Evolutionary conservation across 30 jellyfish, hydroid and myxozoan genomes (phyloP).

Genomic region (Aurelia coerulea): DNA sequence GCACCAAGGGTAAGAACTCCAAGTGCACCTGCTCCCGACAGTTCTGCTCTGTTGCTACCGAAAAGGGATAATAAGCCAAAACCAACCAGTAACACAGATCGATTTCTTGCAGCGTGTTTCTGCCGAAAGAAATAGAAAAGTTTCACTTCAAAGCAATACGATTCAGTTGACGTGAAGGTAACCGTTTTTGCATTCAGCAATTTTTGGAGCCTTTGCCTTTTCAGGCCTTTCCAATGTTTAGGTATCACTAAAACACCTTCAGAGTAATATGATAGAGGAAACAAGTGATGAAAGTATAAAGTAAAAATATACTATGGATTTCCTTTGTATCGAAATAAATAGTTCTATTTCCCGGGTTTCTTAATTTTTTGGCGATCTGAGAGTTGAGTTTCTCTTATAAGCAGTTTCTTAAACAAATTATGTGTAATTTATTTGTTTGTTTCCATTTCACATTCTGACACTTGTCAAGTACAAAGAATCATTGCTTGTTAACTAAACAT

Average conservation of each 20-base stretch:
- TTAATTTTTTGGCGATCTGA: too few species aligned
- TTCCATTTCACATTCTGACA: not conserved
- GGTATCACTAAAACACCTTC: too few species aligned
- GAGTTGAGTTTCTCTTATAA: too few species aligned
- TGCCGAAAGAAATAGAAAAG: not conserved
- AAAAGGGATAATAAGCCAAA: conserved; percentile 86
- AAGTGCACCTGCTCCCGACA: conserved; percentile 99
- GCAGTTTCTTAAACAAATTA: too few species aligned
- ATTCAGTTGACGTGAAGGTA: not conserved
- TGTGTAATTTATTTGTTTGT: not conserved
- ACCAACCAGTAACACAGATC: conserved; percentile 69
- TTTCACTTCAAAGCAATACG: not conserved
- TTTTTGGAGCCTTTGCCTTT: not conserved
- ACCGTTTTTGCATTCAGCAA: not conserved
- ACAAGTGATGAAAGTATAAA: too few species aligned
- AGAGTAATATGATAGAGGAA: too few species aligned
- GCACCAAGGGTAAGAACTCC: conserved; percentile 94
- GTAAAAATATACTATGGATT: too few species aligned
- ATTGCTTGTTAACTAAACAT: too few species aligned
- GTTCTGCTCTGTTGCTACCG: conserved; percentile 85
- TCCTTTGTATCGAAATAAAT: too few species aligned
- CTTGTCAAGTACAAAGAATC: too few species aligned
- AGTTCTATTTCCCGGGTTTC: too few species aligned
- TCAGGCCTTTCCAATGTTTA: too few species aligned
- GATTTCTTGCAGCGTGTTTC: conserved; percentile 45